These are phyloP conservation scores for Lasioglossum morio DNA, from an alignment of 2,888 invertebrate species.

Conservation along the genomic window DNA sequence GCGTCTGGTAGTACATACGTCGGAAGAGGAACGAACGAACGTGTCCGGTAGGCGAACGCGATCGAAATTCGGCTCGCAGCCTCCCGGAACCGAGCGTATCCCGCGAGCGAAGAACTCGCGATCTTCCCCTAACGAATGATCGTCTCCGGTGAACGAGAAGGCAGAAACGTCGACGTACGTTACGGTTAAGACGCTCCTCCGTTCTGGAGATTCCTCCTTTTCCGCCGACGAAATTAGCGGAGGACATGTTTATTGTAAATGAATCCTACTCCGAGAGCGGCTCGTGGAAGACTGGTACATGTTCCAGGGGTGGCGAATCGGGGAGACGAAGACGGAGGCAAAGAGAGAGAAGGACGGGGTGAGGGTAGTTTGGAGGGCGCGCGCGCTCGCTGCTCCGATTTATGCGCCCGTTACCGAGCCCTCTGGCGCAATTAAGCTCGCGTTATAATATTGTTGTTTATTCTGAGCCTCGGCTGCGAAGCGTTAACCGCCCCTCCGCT, in stretches of 20 bases:
- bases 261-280: conserved; percentile 78
- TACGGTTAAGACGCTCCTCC: conserved; percentile 71
- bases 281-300: conserved; percentile 70
- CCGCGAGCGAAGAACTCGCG: conserved; percentile 57
- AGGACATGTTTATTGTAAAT: conserved; percentile 84
- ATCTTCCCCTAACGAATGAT: conserved; percentile 63
- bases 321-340: conserved; percentile 52
- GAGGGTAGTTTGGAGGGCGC: conserved; percentile 68
- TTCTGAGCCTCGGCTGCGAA: conserved; percentile 80
- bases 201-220: conserved; percentile 73
- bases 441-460: conserved; percentile 84
- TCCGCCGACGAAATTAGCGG: conserved; percentile 80
- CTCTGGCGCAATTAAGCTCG: conserved; percentile 84
- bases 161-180: conserved; percentile 70
- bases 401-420: conserved; percentile 83
- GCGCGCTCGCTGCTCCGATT: conserved; percentile 78
- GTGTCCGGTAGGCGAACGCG: conserved; percentile 6
- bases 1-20: not conserved
- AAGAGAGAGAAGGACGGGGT: conserved; percentile 46
- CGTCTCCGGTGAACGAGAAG: conserved; percentile 61
- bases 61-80: conserved; percentile 50
- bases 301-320: conserved; percentile 61
- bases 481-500: conserved; percentile 77
- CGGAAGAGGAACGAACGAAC: not conserved
- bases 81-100: conserved; percentile 31